Conservation (phyloP, 1,140 invertebrate species). For the Pachypsylla venusta region DNA sequence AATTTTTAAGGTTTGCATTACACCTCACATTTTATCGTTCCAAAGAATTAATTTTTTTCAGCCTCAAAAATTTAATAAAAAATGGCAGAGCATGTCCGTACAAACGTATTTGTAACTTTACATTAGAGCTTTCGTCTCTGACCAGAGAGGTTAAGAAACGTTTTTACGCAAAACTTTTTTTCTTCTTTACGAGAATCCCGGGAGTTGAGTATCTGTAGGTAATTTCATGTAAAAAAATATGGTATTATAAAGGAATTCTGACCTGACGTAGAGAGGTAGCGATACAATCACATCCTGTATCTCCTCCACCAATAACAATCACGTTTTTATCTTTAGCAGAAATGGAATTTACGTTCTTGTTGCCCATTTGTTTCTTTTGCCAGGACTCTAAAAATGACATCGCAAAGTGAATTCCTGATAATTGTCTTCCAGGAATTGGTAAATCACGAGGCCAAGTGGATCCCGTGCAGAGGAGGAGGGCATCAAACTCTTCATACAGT, state of each 20-base stretch:
- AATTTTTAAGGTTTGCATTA: too few species aligned
- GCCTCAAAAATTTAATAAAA: too few species aligned
- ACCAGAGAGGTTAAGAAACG: too few species aligned
- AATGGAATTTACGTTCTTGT: conserved; percentile 39
- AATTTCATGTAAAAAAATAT: too few species aligned
- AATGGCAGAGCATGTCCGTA: too few species aligned
- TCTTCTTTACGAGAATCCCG: too few species aligned
- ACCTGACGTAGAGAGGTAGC: conserved; percentile 88
- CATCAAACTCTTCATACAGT: conserved; percentile 61
- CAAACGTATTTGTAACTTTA: not conserved
- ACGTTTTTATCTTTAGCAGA: conserved; percentile 89
- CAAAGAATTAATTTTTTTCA: too few species aligned
- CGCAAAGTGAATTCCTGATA: conserved; percentile 89
- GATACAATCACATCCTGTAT: conserved; percentile 99
- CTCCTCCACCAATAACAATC: conserved; percentile 93
- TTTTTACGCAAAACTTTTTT: too few species aligned
- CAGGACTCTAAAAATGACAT: conserved; percentile 95
- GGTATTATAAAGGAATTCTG: conserved; percentile 18
- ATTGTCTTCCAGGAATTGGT: conserved; percentile 63
- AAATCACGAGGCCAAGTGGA: conserved; percentile 93
- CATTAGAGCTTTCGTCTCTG: not conserved
- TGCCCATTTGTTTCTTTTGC: conserved; percentile 88
- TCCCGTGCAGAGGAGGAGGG: conserved; percentile 77
- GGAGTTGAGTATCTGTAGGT: too few species aligned
- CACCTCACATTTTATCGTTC: too few species aligned